Evolutionary conservation across 92 coral and sea anemone species (phyloP).

Genomic region (Porites rus): DNA sequence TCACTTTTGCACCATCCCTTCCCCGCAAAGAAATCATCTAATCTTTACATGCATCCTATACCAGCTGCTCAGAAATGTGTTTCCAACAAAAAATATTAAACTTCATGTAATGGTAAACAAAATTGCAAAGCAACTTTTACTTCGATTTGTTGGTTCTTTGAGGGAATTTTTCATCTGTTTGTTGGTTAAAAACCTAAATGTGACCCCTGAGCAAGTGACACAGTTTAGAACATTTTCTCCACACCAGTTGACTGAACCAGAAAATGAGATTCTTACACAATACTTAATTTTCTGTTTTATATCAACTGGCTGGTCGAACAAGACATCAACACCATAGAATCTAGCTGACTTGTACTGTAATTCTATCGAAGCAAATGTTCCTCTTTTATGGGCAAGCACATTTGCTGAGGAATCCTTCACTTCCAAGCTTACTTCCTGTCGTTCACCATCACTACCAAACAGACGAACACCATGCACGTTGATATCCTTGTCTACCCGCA

Average conservation of each 20-base stretch:
- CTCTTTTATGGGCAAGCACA: background rate
- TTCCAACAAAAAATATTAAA: too few relatives aligned
- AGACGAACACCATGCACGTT: background rate
- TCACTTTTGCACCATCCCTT: too few relatives aligned
- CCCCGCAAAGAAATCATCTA: too few relatives aligned
- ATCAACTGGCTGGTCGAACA: background rate
- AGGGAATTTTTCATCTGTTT: background rate
- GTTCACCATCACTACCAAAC: background rate
- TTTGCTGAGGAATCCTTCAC: background rate
- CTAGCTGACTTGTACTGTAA: constrained; percentile 1
- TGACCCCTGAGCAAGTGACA: background rate
- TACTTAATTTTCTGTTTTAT: background rate
- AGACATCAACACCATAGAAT: constrained; percentile 3
- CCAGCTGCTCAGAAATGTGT: too few relatives aligned
- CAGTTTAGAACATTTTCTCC: background rate
- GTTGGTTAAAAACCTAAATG: background rate
- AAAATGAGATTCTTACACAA: background rate
- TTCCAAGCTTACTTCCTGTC: background rate
- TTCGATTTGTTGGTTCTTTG: too few relatives aligned
- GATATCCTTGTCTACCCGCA: too few relatives aligned
- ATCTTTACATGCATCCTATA: too few relatives aligned
- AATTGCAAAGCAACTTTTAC: too few relatives aligned
- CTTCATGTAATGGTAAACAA: too few relatives aligned
- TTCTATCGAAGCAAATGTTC: background rate
- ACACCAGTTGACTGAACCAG: background rate